Evolutionary conservation across 2,113 vertebrate genomes (phyloP).

Genomic region (Syngnathoides biaculeatus): DNA sequence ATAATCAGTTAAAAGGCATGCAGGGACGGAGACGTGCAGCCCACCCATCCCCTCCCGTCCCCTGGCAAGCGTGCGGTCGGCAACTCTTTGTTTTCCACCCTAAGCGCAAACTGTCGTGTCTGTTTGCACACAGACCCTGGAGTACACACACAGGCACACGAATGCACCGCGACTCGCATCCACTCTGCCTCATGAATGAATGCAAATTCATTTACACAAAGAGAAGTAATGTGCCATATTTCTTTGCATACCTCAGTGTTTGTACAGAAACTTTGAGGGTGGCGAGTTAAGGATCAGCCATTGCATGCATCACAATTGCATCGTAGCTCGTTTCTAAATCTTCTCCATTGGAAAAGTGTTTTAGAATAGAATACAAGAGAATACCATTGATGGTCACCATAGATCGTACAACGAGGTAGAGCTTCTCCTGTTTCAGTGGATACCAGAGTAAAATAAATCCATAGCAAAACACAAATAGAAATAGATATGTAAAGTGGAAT

Average conservation of each 20-base stretch:
- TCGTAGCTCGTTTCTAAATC: no score
- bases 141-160: neutral
- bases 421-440: no score
- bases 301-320: no score
- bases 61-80: conserved; percentile 20
- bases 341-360: no score
- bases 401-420: no score
- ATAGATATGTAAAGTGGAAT: no score
- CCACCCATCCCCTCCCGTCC: conserved; percentile 8
- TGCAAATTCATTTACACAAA: conserved; percentile 17
- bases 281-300: no score
- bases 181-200: conserved; percentile 15
- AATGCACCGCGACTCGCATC: conserved; percentile 14
- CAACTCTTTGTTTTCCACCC: conserved; percentile 64
- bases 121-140: conserved; percentile 35
- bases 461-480: no score
- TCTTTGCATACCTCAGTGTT: neutral
- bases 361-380: no score
- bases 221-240: conserved; percentile 14
- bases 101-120: conserved; percentile 63
- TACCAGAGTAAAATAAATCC: no score
- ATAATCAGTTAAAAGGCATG: conserved; percentile 66
- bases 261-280: conserved; percentile 4
- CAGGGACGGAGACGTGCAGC: conserved; percentile 48
- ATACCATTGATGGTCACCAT: no score